phyloP scores from a whole-genome alignment of 53 echinoderm and acorn worm species.

The Astropecten irregularis region DNA sequence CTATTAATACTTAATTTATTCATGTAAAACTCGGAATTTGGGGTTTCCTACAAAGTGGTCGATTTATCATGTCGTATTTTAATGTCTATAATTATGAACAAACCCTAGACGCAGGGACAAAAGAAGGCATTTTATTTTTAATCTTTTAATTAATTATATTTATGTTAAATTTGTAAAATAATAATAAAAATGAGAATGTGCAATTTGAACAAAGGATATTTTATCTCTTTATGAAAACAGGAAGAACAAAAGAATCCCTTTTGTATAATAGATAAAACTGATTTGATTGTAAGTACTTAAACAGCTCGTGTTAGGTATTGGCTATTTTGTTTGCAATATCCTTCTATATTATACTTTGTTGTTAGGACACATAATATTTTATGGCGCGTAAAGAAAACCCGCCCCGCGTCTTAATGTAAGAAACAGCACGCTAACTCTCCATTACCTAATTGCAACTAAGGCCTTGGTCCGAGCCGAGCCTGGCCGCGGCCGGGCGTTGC shows the following conservation, averaged over 20 bases:
- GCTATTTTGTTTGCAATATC: not conserved
- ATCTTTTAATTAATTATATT: no score
- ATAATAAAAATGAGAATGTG: not conserved
- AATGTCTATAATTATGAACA: no score
- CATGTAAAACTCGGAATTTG: no score
- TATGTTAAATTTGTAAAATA: no score
- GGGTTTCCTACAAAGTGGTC: no score
- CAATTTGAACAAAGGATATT: constrained; percentile 5
- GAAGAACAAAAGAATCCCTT: no score
- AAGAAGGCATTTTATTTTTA: no score
- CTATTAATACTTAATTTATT: no score
- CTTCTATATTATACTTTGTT: not conserved
- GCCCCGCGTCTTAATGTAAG: not conserved
- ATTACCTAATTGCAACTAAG: constrained; percentile 26
- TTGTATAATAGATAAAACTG: no score
- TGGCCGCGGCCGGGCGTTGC: no score
- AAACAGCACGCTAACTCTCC: not conserved
- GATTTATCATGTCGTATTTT: no score
- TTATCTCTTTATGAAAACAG: not conserved
- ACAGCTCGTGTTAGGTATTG: not conserved
- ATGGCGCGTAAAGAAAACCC: not conserved
- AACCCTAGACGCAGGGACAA: no score
- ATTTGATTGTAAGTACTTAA: constrained; percentile 1
- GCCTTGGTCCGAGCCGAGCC: not conserved
- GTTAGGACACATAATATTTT: not conserved